phyloP scores from a whole-genome alignment of 2,113 vertebrate genomes.

The Anoplopoma fimbria region DNA sequence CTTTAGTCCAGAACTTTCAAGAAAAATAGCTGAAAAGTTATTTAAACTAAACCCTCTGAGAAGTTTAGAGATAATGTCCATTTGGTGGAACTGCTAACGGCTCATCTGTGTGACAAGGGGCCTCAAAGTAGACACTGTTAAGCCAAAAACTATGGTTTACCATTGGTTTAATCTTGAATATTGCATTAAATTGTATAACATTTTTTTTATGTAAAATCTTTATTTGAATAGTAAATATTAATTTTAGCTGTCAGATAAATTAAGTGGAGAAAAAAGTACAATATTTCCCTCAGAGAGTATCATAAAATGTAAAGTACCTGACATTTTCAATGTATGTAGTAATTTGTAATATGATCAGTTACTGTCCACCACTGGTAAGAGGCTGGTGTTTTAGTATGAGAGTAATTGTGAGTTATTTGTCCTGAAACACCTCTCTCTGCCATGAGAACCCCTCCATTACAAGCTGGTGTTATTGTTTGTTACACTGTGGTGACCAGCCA shows the following conservation, averaged over 20 bases:
- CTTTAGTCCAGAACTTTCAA: neutral
- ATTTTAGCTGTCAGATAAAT: neutral
- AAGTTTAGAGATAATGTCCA: neutral
- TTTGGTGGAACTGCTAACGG: neutral
- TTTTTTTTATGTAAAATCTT: neutral
- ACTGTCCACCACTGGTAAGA: neutral
- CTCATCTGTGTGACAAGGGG: neutral
- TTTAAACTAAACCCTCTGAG: neutral
- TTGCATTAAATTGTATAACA: neutral
- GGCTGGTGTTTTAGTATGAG: neutral
- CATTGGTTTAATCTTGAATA: neutral
- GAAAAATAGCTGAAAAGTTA: neutral
- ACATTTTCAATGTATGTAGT: neutral
- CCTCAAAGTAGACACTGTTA: neutral
- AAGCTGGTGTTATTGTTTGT: slow-evolving; percentile 58
- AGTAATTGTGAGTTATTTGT: neutral
- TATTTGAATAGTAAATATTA: neutral
- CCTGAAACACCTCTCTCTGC: neutral
- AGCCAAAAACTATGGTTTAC: neutral
- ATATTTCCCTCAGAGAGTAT: neutral
- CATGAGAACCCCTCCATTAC: neutral
- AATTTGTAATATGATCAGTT: neutral
- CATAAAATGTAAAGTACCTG: neutral
- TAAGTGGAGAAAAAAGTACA: neutral
- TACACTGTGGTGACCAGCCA: slow-evolving; percentile 30